These are phyloP conservation scores for Avahi laniger DNA, from an alignment of 2,797 vertebrate species.

Conservation along the genomic window DNA sequence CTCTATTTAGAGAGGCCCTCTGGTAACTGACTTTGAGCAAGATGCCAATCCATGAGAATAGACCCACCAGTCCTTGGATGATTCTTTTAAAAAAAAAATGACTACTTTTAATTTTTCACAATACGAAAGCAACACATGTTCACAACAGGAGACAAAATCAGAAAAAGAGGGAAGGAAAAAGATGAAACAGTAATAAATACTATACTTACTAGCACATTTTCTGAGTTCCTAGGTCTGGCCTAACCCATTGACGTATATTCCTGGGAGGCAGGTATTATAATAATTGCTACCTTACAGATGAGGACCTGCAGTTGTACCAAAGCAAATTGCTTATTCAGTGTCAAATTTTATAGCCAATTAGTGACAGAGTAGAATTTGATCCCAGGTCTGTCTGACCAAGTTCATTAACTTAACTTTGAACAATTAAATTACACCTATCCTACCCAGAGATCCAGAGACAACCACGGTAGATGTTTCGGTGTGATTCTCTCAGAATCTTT, in stretches of 20 bases:
- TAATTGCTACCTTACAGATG: background rate
- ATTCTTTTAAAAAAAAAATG: background rate
- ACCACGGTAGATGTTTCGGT: accelerated
- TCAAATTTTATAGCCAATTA: background rate
- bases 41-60: background rate
- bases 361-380: background rate
- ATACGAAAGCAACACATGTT: background rate
- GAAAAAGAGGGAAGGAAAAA: background rate
- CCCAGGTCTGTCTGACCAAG: background rate
- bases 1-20: background rate
- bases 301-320: background rate
- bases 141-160: background rate
- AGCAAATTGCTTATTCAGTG: background rate
- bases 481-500: background rate
- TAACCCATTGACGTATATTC: no score
- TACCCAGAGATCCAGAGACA: background rate
- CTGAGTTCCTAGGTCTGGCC: background rate
- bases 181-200: background rate
- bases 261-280: background rate
- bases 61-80: background rate
- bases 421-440: background rate
- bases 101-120: background rate
- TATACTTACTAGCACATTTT: background rate
- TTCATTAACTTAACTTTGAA: background rate
- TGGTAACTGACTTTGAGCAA: background rate